Evolutionary conservation across 2,797 vertebrate genomes (phyloP).

Genomic region (Smutsia gigantea): DNA sequence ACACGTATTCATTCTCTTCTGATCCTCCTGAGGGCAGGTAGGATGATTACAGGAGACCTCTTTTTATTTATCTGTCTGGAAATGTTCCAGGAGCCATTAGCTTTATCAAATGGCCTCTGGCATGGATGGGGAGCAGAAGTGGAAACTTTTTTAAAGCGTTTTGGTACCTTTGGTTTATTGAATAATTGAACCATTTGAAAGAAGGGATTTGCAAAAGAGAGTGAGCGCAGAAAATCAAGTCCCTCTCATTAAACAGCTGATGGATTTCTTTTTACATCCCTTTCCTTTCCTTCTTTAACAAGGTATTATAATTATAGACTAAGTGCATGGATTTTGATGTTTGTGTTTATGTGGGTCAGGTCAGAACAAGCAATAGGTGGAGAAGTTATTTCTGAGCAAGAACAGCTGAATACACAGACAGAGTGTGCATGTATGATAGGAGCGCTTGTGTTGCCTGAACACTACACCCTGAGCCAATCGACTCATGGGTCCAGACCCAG

Average conservation of each 20-base stretch:
- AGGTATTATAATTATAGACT: not conserved
- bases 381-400: slow-evolving; percentile 45
- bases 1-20: slow-evolving; percentile 26
- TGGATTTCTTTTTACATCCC: not conserved
- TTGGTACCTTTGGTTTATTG: slow-evolving; percentile 22
- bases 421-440: not conserved
- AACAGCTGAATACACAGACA: not conserved
- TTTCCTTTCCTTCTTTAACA: slow-evolving; percentile 12
- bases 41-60: not conserved
- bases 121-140: not conserved
- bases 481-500: not conserved
- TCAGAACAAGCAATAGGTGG: not conserved
- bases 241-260: not conserved
- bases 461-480: not conserved
- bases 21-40: not conserved
- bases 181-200: not conserved
- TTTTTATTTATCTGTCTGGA: slow-evolving; percentile 52
- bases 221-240: not conserved
- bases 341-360: slow-evolving; percentile 29
- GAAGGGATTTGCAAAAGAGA: not conserved
- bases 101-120: not conserved
- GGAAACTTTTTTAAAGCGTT: not conserved
- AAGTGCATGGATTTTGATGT: not conserved
- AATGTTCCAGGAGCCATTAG: slow-evolving; percentile 31
- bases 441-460: not conserved